Evolutionary conservation across 2,888 invertebrate species (phyloP).

Genomic region (Eupithecia insigniata): DNA sequence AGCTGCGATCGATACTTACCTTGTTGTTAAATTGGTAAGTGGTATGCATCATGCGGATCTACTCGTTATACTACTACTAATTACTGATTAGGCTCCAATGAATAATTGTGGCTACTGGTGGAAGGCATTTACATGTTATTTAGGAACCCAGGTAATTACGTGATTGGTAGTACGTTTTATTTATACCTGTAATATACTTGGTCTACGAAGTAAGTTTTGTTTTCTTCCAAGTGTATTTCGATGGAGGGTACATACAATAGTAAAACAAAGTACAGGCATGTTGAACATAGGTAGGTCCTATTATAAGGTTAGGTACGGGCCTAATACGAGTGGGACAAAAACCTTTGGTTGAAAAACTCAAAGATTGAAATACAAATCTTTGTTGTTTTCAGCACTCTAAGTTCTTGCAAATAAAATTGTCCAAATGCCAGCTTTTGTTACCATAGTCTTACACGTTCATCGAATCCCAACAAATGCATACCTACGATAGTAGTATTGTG

Average conservation of each 20-base stretch:
- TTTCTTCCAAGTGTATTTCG: neutral
- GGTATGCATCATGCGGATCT: slow-evolving; percentile 26
- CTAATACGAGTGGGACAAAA: neutral
- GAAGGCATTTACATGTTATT: slow-evolving; percentile 16
- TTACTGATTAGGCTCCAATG: slow-evolving; percentile 28
- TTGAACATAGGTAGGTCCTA: neutral
- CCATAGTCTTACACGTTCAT: neutral
- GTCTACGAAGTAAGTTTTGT: neutral
- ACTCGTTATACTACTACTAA: slow-evolving; percentile 19
- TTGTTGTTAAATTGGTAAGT: slow-evolving; percentile 25
- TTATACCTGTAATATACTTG: no score
- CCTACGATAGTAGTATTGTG: neutral
- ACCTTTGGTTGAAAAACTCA: neutral
- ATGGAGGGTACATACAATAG: neutral
- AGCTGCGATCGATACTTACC: slow-evolving; percentile 8
- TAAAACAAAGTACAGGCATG: no score
- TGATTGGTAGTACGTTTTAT: neutral
- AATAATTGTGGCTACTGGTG: slow-evolving; percentile 20
- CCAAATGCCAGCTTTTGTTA: neutral
- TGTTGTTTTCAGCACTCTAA: neutral
- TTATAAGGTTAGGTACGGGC: neutral
- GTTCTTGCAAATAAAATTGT: neutral
- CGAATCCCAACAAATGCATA: neutral
- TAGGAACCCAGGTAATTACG: neutral
- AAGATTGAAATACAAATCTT: neutral